These are phyloP conservation scores for Aporophyla lueneburgensis DNA, from an alignment of 2,888 invertebrate species.

Conservation along the genomic window DNA sequence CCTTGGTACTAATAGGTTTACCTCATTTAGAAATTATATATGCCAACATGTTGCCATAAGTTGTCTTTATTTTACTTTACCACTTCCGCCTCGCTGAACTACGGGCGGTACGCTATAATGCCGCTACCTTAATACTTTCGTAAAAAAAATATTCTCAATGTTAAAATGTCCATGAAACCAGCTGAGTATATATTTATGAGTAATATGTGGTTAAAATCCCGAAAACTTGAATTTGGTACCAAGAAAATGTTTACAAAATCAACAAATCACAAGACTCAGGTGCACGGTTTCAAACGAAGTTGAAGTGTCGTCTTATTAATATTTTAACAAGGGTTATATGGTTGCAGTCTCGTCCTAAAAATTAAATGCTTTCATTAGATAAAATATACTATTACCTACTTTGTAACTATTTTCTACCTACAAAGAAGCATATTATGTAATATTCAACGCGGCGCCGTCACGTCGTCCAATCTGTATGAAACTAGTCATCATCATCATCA, in stretches of 20 bases:
- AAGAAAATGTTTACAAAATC: slow-evolving; percentile 10
- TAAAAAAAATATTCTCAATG: too few relatives aligned
- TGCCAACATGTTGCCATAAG: background rate
- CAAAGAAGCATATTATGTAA: background rate
- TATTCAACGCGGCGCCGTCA: background rate
- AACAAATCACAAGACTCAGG: background rate
- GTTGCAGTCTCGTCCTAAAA: background rate
- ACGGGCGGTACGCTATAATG: too few relatives aligned
- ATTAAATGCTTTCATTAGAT: background rate
- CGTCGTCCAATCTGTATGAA: slow-evolving; percentile 17
- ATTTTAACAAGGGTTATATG: background rate
- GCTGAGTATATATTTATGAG: too few relatives aligned
- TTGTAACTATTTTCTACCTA: background rate
- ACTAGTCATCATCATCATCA: too few relatives aligned
- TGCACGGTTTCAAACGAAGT: slow-evolving; percentile 1
- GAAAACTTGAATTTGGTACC: background rate
- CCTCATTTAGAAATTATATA: too few relatives aligned
- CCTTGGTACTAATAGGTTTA: background rate
- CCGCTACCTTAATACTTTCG: too few relatives aligned
- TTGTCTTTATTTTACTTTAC: too few relatives aligned
- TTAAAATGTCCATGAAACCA: too few relatives aligned
- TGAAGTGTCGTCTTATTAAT: slow-evolving; percentile 13
- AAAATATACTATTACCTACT: background rate
- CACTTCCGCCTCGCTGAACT: too few relatives aligned
- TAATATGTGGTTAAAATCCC: too few relatives aligned